Evolutionary conservation across 1,140 invertebrate species (phyloP).

Genomic region (Laupala kohalensis): DNA sequence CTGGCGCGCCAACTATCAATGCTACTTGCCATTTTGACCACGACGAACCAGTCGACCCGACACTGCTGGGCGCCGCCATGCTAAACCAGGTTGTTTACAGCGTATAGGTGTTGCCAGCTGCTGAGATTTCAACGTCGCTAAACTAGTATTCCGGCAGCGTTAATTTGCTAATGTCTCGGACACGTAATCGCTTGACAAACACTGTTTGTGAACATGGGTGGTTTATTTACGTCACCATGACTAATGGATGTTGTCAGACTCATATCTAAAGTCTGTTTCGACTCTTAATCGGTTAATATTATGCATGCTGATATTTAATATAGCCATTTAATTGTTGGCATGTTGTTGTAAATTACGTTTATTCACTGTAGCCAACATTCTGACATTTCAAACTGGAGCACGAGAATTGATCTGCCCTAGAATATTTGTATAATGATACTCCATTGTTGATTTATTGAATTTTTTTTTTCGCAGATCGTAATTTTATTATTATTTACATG

Average conservation of each 20-base stretch:
- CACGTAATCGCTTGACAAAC: not conserved
- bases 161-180: not conserved
- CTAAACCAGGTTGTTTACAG: constrained; percentile 15
- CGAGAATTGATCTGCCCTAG: no score
- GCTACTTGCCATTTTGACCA: constrained; percentile 60
- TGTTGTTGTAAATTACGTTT: not conserved
- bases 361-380: no score
- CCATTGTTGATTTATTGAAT: no score
- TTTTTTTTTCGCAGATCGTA: no score
- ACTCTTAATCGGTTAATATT: not conserved
- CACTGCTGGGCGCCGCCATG: constrained; percentile 17
- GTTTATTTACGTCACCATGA: not conserved
- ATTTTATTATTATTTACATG: no score
- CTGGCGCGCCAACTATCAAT: constrained; percentile 61
- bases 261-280: not conserved
- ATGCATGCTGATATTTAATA: not conserved
- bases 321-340: not conserved
- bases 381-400: no score
- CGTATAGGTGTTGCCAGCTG: not conserved
- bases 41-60: constrained; percentile 12
- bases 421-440: no score
- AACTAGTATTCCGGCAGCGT: not conserved
- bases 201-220: not conserved
- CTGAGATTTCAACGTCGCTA: not conserved
- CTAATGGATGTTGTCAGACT: not conserved